These are phyloP conservation scores for Catocala fraxini DNA, from an alignment of 2,888 invertebrate genomes.

Conservation along the genomic window DNA sequence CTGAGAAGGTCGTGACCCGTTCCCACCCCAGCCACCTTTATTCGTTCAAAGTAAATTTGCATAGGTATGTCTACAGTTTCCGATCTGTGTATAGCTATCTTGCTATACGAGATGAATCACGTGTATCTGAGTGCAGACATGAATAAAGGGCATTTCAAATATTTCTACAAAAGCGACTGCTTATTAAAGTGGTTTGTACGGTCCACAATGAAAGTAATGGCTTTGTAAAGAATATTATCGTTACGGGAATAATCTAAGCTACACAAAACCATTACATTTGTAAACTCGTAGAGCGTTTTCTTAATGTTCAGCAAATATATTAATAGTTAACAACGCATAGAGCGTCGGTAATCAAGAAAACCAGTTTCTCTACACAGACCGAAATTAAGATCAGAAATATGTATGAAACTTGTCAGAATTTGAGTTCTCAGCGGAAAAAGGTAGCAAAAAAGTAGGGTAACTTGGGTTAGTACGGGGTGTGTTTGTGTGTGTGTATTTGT, in stretches of 20 bases:
- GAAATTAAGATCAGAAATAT: conserved; percentile 7
- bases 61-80: conserved; percentile 41
- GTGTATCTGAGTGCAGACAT: neutral
- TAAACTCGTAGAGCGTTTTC: too few species aligned
- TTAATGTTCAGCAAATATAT: too few species aligned
- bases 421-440: conserved; percentile 30
- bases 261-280: too few species aligned
- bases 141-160: neutral
- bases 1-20: conserved; percentile 58
- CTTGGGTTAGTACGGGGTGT: conserved; percentile 45
- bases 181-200: neutral
- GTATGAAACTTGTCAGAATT: conserved; percentile 20
- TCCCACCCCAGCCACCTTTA: conserved; percentile 54
- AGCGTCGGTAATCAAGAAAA: neutral
- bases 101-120: conserved; percentile 25
- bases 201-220: neutral
- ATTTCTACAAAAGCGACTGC: too few species aligned
- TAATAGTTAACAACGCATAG: neutral
- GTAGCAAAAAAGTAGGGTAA: conserved; percentile 52
- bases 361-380: neutral
- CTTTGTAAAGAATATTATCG: too few species aligned
- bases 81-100: conserved; percentile 21
- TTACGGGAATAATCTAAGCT: too few species aligned
- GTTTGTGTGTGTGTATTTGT: conserved; percentile 72
- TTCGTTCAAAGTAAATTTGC: conserved; percentile 57